Percentiles rank a stretch among this genome's conserved stretches.
Conservation (phyloP, 2,888 invertebrate genomes). For the Epistrophe eligans region DNA sequence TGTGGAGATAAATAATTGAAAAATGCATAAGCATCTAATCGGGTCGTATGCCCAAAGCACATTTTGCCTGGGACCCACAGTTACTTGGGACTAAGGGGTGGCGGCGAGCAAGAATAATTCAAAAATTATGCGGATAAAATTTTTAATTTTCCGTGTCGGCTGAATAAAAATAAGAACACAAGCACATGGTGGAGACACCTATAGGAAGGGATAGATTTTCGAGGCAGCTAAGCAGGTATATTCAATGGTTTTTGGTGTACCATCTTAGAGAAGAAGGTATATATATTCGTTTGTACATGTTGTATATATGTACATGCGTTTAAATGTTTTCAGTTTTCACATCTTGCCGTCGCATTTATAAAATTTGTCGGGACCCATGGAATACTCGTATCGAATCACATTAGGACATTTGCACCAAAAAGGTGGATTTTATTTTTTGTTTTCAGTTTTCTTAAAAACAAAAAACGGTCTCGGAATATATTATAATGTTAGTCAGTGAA, state of each 20-base stretch:
- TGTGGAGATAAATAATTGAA: constrained; percentile 76
- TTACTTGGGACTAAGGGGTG: constrained; percentile 68
- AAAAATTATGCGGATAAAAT: constrained; percentile 84
- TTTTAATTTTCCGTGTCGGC: constrained; percentile 80
- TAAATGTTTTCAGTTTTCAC: constrained; percentile 70
- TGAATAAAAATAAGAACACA: constrained; percentile 65
- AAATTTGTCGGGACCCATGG: constrained; percentile 40
- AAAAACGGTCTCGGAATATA: too few relatives aligned
- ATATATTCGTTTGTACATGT: too few relatives aligned
- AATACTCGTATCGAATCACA: not conserved
- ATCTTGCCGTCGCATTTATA: constrained; percentile 54
- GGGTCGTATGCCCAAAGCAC: constrained; percentile 75
- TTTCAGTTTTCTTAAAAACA: too few relatives aligned
- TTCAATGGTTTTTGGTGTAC: constrained; percentile 67
- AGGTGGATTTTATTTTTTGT: not conserved
- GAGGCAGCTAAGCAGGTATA: constrained; percentile 71
- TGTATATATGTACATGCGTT: constrained; percentile 52
- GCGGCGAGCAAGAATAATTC: constrained; percentile 81
- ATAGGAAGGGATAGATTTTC: constrained; percentile 67
- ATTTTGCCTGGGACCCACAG: constrained; percentile 50
- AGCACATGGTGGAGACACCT: constrained; percentile 61
- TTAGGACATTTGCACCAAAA: not conserved
- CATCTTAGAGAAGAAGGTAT: constrained; percentile 45
- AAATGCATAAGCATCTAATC: constrained; percentile 76
- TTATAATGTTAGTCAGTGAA: too few relatives aligned